Evolutionary conservation across 2,113 vertebrate species (phyloP).

Genomic region (Callocephalon fimbriatum): DNA sequence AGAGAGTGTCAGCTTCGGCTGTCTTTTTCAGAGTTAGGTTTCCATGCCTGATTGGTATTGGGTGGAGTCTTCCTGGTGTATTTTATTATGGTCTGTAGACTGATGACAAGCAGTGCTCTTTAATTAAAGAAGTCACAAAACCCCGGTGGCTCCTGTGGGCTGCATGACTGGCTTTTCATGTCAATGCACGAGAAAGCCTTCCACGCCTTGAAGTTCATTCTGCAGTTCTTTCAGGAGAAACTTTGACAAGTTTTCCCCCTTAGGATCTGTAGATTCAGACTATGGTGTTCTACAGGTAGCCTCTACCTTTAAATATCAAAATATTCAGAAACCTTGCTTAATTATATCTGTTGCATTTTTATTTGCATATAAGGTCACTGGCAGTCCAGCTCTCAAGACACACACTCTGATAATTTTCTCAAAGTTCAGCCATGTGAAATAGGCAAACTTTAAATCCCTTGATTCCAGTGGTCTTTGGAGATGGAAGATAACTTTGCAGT

Average conservation of each 20-base stretch:
- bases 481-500: background rate
- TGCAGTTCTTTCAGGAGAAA: background rate
- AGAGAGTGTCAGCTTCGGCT: background rate
- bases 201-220: background rate
- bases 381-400: background rate
- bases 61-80: constrained; percentile 1
- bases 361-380: background rate
- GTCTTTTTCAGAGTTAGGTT: background rate
- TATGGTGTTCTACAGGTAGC: background rate
- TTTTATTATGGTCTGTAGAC: background rate
- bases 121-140: constrained; percentile 35
- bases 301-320: background rate
- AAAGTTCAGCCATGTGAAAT: background rate
- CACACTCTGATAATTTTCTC: background rate
- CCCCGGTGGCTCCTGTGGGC: background rate
- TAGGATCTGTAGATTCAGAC: background rate
- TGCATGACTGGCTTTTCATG: background rate
- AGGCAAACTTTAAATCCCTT: background rate
- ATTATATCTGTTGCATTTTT: background rate
- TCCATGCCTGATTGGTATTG: background rate
- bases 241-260: background rate
- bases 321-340: background rate
- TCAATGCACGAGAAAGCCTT: background rate
- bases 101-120: background rate
- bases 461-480: background rate